Evolutionary conservation across 2,113 vertebrate genomes (phyloP), one percentile per base, ranked within the genome.

Genomic region (Petroica traversi): DNA sequence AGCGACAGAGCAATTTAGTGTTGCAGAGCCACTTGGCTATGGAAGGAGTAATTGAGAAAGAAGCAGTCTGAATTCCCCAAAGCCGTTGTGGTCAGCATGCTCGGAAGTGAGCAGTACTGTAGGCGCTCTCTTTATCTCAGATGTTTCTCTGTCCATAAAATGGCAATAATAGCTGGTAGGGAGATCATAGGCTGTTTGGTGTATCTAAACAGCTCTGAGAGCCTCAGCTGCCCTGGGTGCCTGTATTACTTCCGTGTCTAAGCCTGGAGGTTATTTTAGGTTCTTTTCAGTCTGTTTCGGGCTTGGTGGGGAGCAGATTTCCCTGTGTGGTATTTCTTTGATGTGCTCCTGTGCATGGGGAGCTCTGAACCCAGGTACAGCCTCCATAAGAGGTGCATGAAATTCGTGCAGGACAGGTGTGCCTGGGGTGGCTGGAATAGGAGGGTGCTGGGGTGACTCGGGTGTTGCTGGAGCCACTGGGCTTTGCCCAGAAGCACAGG

Each of bases 21-120:
- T 62, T 61, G 72, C 88, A 52, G 87, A 95, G 71, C 66, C 68
- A 62, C 80, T 92, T 90, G 77, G 82, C 86, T 93, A 36, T 14
- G 40, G 72, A 75, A 57, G 77, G 26, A 95, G 89, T 92, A 95
- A 95, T 38, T 81, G 89, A 87, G 93, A 45, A 57, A 25, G 86
- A 52, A 57, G 19, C 69, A 24, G 83, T 31, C 63, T 74, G 91
- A 81, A 89, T 81, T 95, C 92, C 95, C 91, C 76, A 81, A 73
- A 94, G 88, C 88, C 38, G 3, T 49, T 79, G 88, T 36, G 64
- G 58, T 12, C 74, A 81, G 89, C 68, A 8, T 1, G 6, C 73
- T 93, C 20, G 3, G 43, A 73, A 93, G 82, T 26, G 62, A 92
- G 66, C 80, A 23, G 64, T 13, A 12, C 80, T 91, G 57, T 7